These are phyloP conservation scores for Tachina lurida DNA, from an alignment of 2,888 invertebrate species.

Conservation along the genomic window DNA sequence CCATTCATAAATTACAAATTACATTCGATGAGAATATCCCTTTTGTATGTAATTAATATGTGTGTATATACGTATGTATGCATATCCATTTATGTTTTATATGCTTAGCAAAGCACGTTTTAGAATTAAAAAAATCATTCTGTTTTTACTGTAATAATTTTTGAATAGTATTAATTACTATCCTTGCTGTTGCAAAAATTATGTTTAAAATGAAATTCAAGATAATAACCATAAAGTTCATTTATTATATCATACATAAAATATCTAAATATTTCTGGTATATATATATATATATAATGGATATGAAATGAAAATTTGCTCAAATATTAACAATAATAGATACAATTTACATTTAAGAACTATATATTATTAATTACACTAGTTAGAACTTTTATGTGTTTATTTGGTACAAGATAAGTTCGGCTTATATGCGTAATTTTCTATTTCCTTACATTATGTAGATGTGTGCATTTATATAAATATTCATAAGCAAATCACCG, in stretches of 20 bases:
- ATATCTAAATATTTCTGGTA: constrained; percentile 22
- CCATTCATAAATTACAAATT: constrained; percentile 59
- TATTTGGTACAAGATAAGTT: too few relatives aligned
- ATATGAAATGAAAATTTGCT: constrained; percentile 28
- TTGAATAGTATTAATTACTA: constrained; percentile 33
- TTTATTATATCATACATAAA: constrained; percentile 23
- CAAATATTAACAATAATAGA: constrained; percentile 58
- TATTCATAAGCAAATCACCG: too few relatives aligned
- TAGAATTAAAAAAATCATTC: constrained; percentile 22
- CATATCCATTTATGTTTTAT: neutral
- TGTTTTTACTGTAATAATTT: constrained; percentile 5
- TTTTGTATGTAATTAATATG: constrained; percentile 13
- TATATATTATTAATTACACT: constrained; percentile 32
- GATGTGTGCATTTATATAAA: too few relatives aligned
- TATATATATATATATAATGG: constrained; percentile 24
- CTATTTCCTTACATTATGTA: too few relatives aligned
- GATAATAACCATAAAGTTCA: constrained; percentile 4
- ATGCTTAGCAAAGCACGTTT: constrained; percentile 45
- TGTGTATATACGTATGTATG: constrained; percentile 6
- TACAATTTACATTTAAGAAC: constrained; percentile 46
- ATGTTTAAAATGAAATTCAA: constrained; percentile 40
- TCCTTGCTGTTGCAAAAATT: constrained; percentile 19
- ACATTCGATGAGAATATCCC: constrained; percentile 58
- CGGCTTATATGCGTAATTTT: too few relatives aligned
- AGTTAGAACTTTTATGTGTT: neutral